Base-by-base conservation (phyloP, 2,888 invertebrate species). In the Pollenia amentaria region DNA sequence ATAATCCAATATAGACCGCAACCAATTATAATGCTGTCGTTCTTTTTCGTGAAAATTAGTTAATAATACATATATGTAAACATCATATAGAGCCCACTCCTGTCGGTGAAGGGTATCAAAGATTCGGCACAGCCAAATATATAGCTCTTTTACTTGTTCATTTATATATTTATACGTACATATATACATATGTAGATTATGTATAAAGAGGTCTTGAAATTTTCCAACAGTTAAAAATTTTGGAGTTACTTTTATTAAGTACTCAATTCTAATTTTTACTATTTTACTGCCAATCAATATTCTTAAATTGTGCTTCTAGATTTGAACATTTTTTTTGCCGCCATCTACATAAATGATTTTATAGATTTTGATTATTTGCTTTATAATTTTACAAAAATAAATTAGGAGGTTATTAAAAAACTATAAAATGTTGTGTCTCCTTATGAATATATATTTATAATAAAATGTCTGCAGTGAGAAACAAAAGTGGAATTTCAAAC, bases 361-460 rank as follows among this genome's bases (percentile, higher is more conserved):
- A 75, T 14, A 18, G 12, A 62, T 48, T 62, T 44, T 62, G 0
- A 44, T 55, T 77, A 65, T 42, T 18, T n/a, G 53, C 38, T 75
- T 48, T 21, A 40, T 51, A 67, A 46, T 53, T 65, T 46, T 7
- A 69, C 29, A 29, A 78, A 40, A 44, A 60, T 62, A 53, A 70
- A 79, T 70, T 16, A 62, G 21, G 51, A 16, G 51, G 48, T 44
- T 29, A 79, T 79, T 72, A 79, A 79, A 79, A 70, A 44, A 44
- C 62, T 72, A 53, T 79, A 64, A 79, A 70, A 79, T 53, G 11
- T 65, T 21, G 21, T 53, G 9, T 10, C 42, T 21, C 42, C 0
- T 42, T 29, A n/a, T 64, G 57, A 76, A 64, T 76, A 29, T 3
- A 51, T 46, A 18, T 51, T 53, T 42, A 12, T 14, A 3, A 42